phyloP scores from a whole-genome alignment of 2,113 vertebrate genomes.

The Corythoichthys intestinalis region DNA sequence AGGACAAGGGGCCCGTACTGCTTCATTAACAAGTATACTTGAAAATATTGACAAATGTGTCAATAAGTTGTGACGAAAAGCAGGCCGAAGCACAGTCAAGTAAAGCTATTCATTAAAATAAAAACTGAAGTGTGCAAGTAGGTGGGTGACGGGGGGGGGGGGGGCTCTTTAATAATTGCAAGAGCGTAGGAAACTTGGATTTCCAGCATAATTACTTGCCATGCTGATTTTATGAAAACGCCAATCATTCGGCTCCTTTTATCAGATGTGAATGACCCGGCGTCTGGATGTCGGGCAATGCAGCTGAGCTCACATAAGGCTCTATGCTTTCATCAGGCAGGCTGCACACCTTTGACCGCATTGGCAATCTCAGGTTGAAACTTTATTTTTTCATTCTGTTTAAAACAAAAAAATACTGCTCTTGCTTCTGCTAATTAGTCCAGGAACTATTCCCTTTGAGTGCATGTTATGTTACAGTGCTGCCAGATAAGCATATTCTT shows the following conservation, averaged over 20 bases:
- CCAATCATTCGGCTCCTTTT: slow-evolving; percentile 38
- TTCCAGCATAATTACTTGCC: slow-evolving; percentile 48
- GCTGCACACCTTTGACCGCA: slow-evolving; percentile 42
- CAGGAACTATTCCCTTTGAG: slow-evolving; percentile 49
- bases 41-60: not conserved
- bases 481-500: slow-evolving; percentile 55
- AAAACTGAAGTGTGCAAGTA: slow-evolving; percentile 25
- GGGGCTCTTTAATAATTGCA: slow-evolving; percentile 49
- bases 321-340: slow-evolving; percentile 33
- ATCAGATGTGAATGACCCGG: slow-evolving; percentile 41
- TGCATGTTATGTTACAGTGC: slow-evolving; percentile 28
- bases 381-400: slow-evolving; percentile 3
- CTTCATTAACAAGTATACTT: slow-evolving; percentile 26
- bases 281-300: slow-evolving; percentile 23
- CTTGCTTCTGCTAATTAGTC: slow-evolving; percentile 58
- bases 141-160: slow-evolving; percentile 24
- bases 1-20: slow-evolving; percentile 42
- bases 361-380: slow-evolving; percentile 43
- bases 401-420: slow-evolving; percentile 33
- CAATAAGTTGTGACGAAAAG: slow-evolving; percentile 36
- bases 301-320: slow-evolving; percentile 19
- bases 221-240: slow-evolving; percentile 46
- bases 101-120: slow-evolving; percentile 14
- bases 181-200: slow-evolving; percentile 25
- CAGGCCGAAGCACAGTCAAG: slow-evolving; percentile 8